These are phyloP conservation scores for Ptychodera flava DNA, from an alignment of 35 echinoderm and acorn worm species.

Conservation along the genomic window DNA sequence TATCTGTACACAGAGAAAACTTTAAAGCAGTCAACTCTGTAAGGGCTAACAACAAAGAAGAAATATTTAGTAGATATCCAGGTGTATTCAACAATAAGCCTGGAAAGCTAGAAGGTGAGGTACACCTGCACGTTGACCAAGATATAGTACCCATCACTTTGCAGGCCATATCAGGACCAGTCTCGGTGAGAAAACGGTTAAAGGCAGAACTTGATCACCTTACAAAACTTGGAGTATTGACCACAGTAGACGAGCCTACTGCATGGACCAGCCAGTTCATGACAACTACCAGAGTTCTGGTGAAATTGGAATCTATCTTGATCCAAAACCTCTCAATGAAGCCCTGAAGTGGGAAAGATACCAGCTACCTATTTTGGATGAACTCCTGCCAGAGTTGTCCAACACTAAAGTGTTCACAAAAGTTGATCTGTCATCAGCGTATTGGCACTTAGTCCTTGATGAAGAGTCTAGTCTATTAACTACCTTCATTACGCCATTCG, in stretches of 20 bases:
- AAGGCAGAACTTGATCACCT: conserved; percentile 32
- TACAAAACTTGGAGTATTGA: conserved; percentile 15
- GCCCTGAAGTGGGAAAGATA: background rate
- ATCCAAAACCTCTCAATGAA: background rate
- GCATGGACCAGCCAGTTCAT: conserved; percentile 25
- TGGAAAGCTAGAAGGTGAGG: conserved; percentile 14
- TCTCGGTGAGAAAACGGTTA: background rate
- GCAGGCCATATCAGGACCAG: conserved; percentile 6
- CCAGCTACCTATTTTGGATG: background rate
- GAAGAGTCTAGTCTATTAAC: conserved; percentile 11
- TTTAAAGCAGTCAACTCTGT: conserved; percentile 27
- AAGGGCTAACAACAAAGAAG: background rate
- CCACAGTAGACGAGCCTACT: conserved; percentile 19
- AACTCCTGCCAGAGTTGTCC: background rate
- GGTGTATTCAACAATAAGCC: conserved; percentile 14
- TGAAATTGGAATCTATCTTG: background rate
- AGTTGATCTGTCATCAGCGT: background rate
- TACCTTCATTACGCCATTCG: conserved; percentile 45
- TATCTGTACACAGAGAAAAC: no score
- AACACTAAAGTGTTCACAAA: background rate
- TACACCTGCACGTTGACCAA: background rate
- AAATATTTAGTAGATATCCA: background rate
- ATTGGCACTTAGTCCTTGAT: background rate
- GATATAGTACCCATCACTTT: conserved; percentile 8
- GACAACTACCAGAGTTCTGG: background rate